Evolutionary conservation across 2,797 vertebrate species (phyloP).

Genomic region (Neosalanx taihuensis): DNA sequence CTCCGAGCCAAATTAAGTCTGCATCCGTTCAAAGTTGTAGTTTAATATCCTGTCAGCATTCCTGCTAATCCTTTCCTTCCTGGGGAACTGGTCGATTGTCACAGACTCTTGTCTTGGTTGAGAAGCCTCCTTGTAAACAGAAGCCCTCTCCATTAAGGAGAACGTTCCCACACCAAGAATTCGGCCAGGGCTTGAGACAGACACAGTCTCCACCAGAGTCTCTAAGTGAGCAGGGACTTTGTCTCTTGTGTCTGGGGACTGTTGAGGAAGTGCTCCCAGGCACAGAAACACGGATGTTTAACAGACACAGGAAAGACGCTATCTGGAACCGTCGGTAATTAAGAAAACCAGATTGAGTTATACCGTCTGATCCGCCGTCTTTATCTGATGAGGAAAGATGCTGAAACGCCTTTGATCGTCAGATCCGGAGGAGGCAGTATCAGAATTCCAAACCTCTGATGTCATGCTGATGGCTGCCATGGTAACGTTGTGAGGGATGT

Average conservation of each 20-base stretch:
- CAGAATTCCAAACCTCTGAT: too few relatives aligned
- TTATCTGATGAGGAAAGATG: conserved; percentile 33
- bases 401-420: conserved; percentile 16
- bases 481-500: neutral
- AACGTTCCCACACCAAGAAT: conserved; percentile 20
- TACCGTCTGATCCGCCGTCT: conserved; percentile 34
- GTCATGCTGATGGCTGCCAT: too few relatives aligned
- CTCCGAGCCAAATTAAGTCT: neutral
- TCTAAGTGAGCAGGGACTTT: conserved; percentile 13
- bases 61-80: conserved; percentile 52
- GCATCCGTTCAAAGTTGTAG: conserved; percentile 25
- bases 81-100: conserved; percentile 46
- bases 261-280: conserved; percentile 55
- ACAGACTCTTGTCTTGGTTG: conserved; percentile 32
- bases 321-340: conserved; percentile 58
- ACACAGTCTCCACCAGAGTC: conserved; percentile 12
- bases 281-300: conserved; percentile 57
- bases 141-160: conserved; percentile 9
- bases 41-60: conserved; percentile 32
- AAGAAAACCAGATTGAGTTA: conserved; percentile 45
- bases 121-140: conserved; percentile 44
- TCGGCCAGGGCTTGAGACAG: conserved; percentile 22
- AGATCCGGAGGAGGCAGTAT: conserved; percentile 8
- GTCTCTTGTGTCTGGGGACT: conserved; percentile 20
- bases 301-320: conserved; percentile 57